phyloP scores from a whole-genome alignment of 2,888 invertebrate genomes.

The Athrips mouffetella region DNA sequence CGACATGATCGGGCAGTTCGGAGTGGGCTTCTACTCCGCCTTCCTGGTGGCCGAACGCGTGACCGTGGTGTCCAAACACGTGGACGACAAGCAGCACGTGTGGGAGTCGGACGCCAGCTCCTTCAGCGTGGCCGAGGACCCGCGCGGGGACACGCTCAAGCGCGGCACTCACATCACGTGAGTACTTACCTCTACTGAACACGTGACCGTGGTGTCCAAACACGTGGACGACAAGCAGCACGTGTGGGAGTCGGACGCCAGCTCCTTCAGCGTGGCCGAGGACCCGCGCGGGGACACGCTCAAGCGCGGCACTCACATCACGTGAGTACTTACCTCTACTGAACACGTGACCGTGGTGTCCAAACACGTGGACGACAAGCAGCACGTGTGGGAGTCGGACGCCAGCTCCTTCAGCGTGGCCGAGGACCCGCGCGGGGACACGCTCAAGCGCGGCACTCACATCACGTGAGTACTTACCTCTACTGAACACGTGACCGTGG shows the following conservation, averaged over 20 bases:
- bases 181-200: conserved; percentile 24
- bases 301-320: conserved; percentile 92
- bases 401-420: conserved; percentile 92
- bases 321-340: conserved; percentile 57
- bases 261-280: conserved; percentile 90
- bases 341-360: conserved; percentile 89
- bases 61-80: conserved; percentile 96
- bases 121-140: conserved; percentile 95
- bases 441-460: conserved; percentile 93
- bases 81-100: conserved; percentile 95
- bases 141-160: conserved; percentile 92
- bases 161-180: conserved; percentile 93
- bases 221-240: conserved; percentile 96
- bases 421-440: conserved; percentile 95
- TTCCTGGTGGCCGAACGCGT: conserved; percentile 98
- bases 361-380: conserved; percentile 95
- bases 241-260: conserved; percentile 99
- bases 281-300: conserved; percentile 97
- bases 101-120: conserved; percentile 98
- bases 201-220: conserved; percentile 93
- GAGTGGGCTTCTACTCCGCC: conserved; percentile 99
- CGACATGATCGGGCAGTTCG: conserved; percentile 99
- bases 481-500: conserved; percentile 84
- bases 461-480: conserved; percentile 77
- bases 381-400: conserved; percentile 99